phyloP scores from a whole-genome alignment of 2,113 vertebrate species.

The Microcebus griseorufus region DNA sequence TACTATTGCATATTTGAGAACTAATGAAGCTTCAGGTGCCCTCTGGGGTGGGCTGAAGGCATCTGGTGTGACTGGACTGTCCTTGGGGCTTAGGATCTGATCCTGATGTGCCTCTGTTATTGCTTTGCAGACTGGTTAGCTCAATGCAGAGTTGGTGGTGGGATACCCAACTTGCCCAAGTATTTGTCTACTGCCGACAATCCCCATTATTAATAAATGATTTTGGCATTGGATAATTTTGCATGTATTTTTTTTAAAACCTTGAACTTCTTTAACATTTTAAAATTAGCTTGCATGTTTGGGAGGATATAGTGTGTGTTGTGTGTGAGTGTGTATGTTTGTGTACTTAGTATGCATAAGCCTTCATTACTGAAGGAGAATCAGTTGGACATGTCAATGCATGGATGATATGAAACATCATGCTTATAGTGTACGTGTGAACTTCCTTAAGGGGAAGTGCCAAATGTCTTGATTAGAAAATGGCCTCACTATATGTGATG shows the following conservation, averaged over 20 bases:
- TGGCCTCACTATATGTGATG: not conserved
- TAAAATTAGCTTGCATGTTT: not conserved
- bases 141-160: not conserved
- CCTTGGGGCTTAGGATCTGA: not conserved
- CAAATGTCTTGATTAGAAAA: slow-evolving; percentile 48
- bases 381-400: not conserved
- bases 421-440: not conserved
- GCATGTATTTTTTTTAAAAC: not conserved
- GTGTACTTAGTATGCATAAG: not conserved
- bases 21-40: not conserved
- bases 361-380: not conserved
- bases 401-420: not conserved
- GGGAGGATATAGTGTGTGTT: not conserved
- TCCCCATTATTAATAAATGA: not conserved
- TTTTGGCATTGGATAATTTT: not conserved
- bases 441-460: slow-evolving; percentile 36
- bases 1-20: not conserved
- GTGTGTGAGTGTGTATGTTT: not conserved
- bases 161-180: not conserved
- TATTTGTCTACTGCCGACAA: not conserved
- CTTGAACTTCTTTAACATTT: not conserved
- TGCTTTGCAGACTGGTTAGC: not conserved
- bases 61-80: not conserved
- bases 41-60: not conserved
- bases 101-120: not conserved